phyloP scores from a whole-genome alignment of 2,888 invertebrate genomes.

The Protodeltote pygarga region DNA sequence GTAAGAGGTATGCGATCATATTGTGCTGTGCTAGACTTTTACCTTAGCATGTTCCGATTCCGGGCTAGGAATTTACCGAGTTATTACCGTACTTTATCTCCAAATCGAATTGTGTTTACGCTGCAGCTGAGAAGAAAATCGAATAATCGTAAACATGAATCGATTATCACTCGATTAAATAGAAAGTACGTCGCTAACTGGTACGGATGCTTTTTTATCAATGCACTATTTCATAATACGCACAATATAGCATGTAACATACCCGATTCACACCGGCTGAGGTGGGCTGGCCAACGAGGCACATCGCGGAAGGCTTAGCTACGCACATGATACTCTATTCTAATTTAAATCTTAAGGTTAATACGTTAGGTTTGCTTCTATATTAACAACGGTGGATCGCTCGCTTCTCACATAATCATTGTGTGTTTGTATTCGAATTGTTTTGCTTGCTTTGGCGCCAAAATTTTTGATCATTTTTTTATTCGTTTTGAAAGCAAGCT shows the following conservation, averaged over 20 bases:
- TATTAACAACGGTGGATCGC: slow-evolving; percentile 71
- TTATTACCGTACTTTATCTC: slow-evolving; percentile 26
- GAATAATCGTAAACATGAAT: slow-evolving; percentile 35
- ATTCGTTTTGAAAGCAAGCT: slow-evolving; percentile 42
- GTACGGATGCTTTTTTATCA: slow-evolving; percentile 43
- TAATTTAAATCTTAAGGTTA: slow-evolving; percentile 67
- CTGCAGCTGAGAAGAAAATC: slow-evolving; percentile 20
- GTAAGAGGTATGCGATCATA: slow-evolving; percentile 61
- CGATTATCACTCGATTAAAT: slow-evolving; percentile 14
- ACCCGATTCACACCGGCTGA: slow-evolving; percentile 85
- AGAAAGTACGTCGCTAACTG: slow-evolving; percentile 21
- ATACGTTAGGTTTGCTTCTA: slow-evolving; percentile 80
- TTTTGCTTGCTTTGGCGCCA: slow-evolving; percentile 83
- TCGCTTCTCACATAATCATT: slow-evolving; percentile 84
- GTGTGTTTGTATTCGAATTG: slow-evolving; percentile 80
- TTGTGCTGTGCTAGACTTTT: slow-evolving; percentile 56
- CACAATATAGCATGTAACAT: slow-evolving; percentile 74
- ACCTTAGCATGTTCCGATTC: slow-evolving; percentile 55
- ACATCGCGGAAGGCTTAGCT: slow-evolving; percentile 73
- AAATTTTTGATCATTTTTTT: slow-evolving; percentile 46
- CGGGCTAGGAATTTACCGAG: slow-evolving; percentile 29
- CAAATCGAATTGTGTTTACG: slow-evolving; percentile 31
- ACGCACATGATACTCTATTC: slow-evolving; percentile 68
- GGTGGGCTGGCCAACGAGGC: slow-evolving; percentile 67
- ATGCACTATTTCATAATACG: slow-evolving; percentile 68